phyloP scores from a whole-genome alignment of 2,113 vertebrate genomes.

The Motacilla alba region DNA sequence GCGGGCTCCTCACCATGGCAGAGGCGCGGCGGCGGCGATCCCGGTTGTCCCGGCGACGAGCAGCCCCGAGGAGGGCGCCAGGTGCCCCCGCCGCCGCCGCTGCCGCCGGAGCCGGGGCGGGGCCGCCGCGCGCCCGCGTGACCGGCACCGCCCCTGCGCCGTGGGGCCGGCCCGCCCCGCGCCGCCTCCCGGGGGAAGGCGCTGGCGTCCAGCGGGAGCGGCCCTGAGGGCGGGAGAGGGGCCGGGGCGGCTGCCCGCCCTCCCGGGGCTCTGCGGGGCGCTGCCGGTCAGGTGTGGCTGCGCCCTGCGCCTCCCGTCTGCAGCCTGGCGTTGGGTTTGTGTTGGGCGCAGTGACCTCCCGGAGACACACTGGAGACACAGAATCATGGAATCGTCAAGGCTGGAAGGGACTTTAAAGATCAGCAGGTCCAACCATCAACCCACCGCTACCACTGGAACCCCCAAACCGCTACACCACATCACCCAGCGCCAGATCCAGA shows the following conservation, averaged over 20 bases:
- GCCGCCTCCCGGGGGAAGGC: not conserved
- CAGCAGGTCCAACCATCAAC: not conserved
- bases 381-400: not conserved
- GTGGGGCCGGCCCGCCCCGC: not conserved
- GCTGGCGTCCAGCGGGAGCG: not conserved
- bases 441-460: not conserved
- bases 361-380: not conserved
- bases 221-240: fast-evolving
- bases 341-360: too few species aligned
- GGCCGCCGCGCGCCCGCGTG: not conserved
- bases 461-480: not conserved
- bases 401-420: not conserved
- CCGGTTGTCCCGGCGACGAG: not conserved
- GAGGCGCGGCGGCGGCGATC: not conserved
- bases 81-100: too few species aligned
- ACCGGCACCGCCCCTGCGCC: not conserved
- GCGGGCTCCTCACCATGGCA: not conserved
- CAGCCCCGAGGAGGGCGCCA: not conserved
- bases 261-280: fast-evolving
- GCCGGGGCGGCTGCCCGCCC: fast-evolving
- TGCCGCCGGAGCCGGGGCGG: not conserved
- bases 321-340: not conserved
- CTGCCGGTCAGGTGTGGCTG: fast-evolving
- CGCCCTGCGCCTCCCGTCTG: fast-evolving
- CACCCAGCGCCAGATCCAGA: not conserved